phyloP scores from a whole-genome alignment of 2,113 vertebrate species.

The Cranoglanis bouderius region DNA sequence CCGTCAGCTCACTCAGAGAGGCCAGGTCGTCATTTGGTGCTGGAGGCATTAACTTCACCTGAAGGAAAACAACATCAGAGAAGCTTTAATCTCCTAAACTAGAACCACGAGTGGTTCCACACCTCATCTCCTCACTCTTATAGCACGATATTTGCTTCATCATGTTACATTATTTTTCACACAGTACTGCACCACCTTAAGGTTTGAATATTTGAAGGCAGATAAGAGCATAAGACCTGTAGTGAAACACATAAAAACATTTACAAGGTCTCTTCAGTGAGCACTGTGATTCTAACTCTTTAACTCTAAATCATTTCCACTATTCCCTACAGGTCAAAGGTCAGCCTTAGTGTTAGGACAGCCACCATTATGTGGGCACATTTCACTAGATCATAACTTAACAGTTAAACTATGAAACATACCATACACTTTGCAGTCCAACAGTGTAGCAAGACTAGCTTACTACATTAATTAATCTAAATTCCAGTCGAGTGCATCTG shows the following conservation, averaged over 20 bases:
- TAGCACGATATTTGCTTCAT: background rate
- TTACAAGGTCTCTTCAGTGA: background rate
- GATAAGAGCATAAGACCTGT: background rate
- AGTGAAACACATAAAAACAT: background rate
- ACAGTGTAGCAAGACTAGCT: background rate
- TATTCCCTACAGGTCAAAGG: slow-evolving; percentile 26
- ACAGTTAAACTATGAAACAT: slow-evolving; percentile 30
- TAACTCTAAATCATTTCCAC: background rate
- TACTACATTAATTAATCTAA: slow-evolving; percentile 24
- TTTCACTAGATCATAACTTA: slow-evolving; percentile 1
- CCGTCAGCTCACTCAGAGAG: slow-evolving; percentile 89
- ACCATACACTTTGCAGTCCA: background rate
- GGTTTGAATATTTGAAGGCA: background rate
- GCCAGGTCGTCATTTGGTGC: slow-evolving; percentile 94
- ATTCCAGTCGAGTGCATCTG: background rate
- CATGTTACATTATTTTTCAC: background rate
- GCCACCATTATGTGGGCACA: slow-evolving; percentile 19
- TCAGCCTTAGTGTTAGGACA: slow-evolving; percentile 1
- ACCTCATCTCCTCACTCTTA: background rate
- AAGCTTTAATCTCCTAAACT: background rate
- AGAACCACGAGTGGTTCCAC: background rate
- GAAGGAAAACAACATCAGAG: slow-evolving; percentile 42
- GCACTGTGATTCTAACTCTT: background rate
- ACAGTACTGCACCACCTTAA: background rate
- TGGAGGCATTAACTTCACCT: slow-evolving; percentile 92